A percentile compares a stretch with the other conserved stretches of the same genome.
Conservation (phyloP, 2,888 invertebrate species). For the Parapristionchus giblindavisi region DNA sequence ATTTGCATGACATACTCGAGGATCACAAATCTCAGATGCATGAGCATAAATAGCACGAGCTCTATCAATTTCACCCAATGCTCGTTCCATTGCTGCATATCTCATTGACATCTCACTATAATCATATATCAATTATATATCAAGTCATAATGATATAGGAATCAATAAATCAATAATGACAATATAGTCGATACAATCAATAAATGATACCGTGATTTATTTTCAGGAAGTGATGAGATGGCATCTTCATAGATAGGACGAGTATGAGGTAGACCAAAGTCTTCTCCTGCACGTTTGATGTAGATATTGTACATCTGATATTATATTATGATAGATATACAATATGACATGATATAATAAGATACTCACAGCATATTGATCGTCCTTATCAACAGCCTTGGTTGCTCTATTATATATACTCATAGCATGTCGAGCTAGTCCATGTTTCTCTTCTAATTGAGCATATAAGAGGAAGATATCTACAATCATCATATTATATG, state of each 20-base stretch:
- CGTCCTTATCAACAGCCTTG: slow-evolving; percentile 86
- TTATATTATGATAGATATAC: background rate
- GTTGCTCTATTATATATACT: slow-evolving; percentile 97
- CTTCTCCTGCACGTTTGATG: slow-evolving; percentile 95
- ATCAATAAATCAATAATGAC: background rate
- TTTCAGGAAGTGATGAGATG: slow-evolving; percentile 89
- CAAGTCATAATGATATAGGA: background rate
- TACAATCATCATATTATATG: too few species aligned
- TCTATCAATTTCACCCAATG: slow-evolving; percentile 95
- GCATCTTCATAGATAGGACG: slow-evolving; percentile 97
- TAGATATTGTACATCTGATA: slow-evolving; percentile 93
- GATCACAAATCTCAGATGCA: slow-evolving; percentile 98
- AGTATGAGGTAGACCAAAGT: slow-evolving; percentile 95
- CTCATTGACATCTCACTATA: slow-evolving; percentile 89
- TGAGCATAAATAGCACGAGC: slow-evolving; percentile 96
- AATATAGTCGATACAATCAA: background rate
- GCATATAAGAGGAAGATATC: slow-evolving; percentile 91
- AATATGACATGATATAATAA: background rate
- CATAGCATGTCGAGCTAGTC: slow-evolving; percentile 96
- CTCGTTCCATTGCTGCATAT: slow-evolving; percentile 97
- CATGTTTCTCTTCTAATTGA: slow-evolving; percentile 97
- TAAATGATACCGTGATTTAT: slow-evolving; percentile 77
- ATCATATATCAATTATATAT: background rate
- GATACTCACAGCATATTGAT: slow-evolving; percentile 83
- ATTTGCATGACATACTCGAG: slow-evolving; percentile 78